Evolutionary conservation across 1,140 invertebrate species (phyloP), one percentile per base, ranked within the genome.

Genomic region (Mesaphorura yosii): DNA sequence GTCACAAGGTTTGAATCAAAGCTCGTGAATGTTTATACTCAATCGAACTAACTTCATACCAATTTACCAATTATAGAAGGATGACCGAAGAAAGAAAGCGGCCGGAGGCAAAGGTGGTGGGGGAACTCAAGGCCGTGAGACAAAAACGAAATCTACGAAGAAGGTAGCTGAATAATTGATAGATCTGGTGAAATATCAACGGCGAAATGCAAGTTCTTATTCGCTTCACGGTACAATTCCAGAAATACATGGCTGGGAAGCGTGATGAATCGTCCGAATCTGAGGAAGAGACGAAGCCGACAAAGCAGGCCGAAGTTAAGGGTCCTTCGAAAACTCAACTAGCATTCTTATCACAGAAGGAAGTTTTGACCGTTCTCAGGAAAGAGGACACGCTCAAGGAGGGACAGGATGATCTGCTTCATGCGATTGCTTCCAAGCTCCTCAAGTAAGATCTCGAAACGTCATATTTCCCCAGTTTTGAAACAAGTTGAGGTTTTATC

Each of bases 81-180:
- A 94, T 45, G 88, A 94, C 64, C 73, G 89, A 29, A 76, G 86
- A 55, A 89, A 89, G 65, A 92, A 92, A 69, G 87, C 88, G 1
- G 70, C 80, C 26, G 76, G 78, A 53, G 88, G 88, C 3, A 92
- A 92, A 76, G 77, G 76, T 40, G 88, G 89, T 26, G 89, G 91
- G 29, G 90, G 90, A 14, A 81, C 80, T 27, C 57, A 72, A 71
- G 92, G 91, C 1, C 75, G 92, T 49, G 92, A 97, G 74, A 92
- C 89, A 1, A 96, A 94, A 73, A 95, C 87, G 0, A 94, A 92
- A 69, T 84, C 90, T 5, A 84, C 84, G 0, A 97, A 97, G 64
- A 78, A 63, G 55, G 60, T 58, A 46, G 23, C 14, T 29, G 27
- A 3, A 2, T 10, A 10, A 34, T 34, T 34, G 10, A n/a, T 28